Base-by-base conservation (phyloP, 2,797 vertebrate genomes). In the Aeoliscus strigatus region DNA sequence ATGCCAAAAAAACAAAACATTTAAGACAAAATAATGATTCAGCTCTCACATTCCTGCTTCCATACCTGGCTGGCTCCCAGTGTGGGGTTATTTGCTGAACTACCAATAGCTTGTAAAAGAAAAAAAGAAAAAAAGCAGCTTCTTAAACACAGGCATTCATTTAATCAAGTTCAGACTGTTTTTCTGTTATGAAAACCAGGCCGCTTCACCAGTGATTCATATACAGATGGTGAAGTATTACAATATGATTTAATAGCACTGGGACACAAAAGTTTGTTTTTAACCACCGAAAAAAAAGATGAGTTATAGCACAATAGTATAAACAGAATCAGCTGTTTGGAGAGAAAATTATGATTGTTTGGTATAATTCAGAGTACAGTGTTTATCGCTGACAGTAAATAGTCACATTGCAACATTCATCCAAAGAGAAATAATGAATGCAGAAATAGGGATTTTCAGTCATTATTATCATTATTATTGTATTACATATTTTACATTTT, bases 1-100 rank as follows among this genome's bases (percentile, higher is more conserved):
- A 12, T 43, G 72, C 79, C 80, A 77, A 59, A 68, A 78, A 66
- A 66, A 60, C 56, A 78, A 66, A 66, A 60, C 56, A 53, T 81
- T 72, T 74, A 24, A 70, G 59, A 51, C 40, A 36, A 73, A 43
- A 60, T 39, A 62, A 75, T 73, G 74, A 77, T 82, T 78, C 49
- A 57, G 63, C 70, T 60, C 71, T 81, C 72, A 73, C 62, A 70
- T 70, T 55, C 42, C 48, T 43, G 62, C 28, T 32, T 49, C 52
- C 11, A 15, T 61, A 76, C 51, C 64, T 75, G 72, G 67, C 75
- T 16, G 48, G 53, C 48, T 56, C 48, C 39, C 42, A 24, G 0
- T 9, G 8, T 8, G 9, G 2, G 37, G 51, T 43, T 50, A 58
- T 70, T 79, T 75, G 60, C 62, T 68, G 29, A 6, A 49, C 67